These are phyloP conservation scores for Bucco capensis DNA, from an alignment of 2,113 vertebrate species.

Conservation along the genomic window DNA sequence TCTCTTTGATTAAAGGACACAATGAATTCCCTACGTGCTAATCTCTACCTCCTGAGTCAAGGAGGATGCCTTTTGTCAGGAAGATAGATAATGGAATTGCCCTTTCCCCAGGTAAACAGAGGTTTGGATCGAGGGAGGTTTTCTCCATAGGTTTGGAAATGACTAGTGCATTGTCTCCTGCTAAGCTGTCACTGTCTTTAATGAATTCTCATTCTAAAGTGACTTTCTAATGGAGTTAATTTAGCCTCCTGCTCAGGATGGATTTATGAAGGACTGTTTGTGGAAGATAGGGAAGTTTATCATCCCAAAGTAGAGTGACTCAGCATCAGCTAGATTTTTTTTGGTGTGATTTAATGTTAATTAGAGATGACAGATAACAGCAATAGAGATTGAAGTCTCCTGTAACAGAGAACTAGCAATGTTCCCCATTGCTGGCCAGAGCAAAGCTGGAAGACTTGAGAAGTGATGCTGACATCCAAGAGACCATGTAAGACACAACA, in stretches of 20 bases:
- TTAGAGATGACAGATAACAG: not conserved
- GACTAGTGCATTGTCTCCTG: not conserved
- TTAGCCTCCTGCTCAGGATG: not conserved
- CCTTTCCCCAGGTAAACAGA: not conserved
- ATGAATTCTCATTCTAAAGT: not conserved
- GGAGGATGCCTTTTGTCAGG: constrained; percentile 13
- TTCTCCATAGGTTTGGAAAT: not conserved
- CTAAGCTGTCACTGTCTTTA: not conserved
- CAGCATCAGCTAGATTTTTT: not conserved
- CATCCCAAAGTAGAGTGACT: not conserved
- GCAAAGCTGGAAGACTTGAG: not conserved
- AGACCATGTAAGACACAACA: not conserved
- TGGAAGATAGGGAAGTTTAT: not conserved
- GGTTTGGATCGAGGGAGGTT: constrained; percentile 18
- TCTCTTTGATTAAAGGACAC: constrained; percentile 31
- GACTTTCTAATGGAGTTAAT: not conserved
- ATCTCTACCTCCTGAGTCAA: constrained; percentile 21
- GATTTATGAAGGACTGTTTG: constrained; percentile 15
- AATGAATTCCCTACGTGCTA: constrained; percentile 20
- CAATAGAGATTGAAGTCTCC: not conserved
- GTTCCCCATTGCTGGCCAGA: not conserved
- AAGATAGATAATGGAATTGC: constrained; percentile 47
- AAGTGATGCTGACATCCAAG: not conserved
- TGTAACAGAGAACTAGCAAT: not conserved
- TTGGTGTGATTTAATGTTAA: not conserved